These are phyloP conservation scores for Drosophila grimshawi DNA, from an alignment of 1,140 invertebrate species.

Conservation along the genomic window DNA sequence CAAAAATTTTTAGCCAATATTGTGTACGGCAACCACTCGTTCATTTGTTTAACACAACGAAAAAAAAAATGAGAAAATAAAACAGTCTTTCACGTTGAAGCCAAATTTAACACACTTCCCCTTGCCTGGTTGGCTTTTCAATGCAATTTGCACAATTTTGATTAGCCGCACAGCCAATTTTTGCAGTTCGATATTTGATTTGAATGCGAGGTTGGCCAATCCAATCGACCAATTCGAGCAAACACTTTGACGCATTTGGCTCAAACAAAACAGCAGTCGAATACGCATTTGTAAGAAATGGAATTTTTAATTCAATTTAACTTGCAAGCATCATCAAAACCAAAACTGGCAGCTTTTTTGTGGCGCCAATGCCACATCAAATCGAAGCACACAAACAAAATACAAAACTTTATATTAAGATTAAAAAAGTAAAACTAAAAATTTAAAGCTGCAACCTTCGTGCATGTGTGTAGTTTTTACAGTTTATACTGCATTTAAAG, in stretches of 20 bases:
- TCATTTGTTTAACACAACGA: conserved; percentile 56
- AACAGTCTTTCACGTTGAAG: conserved; percentile 8
- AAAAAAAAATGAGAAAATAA: conserved; percentile 36
- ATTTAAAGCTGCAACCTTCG: conserved; percentile 54
- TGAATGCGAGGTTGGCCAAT: conserved; percentile 35
- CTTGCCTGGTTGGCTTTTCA: conserved; percentile 5
- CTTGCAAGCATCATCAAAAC: conserved; percentile 43
- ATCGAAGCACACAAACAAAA: conserved; percentile 13
- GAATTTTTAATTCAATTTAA: conserved; percentile 83
- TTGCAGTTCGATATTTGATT: conserved; percentile 52
- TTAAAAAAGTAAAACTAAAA: conserved; percentile 82
- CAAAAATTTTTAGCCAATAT: conserved; percentile 24
- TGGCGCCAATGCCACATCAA: conserved; percentile 33
- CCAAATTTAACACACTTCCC: neutral
- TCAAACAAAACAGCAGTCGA: conserved; percentile 34
- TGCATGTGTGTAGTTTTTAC: conserved; percentile 14
- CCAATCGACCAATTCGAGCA: conserved; percentile 59
- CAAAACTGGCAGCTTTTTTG: conserved; percentile 13
- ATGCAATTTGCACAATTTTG: conserved; percentile 73
- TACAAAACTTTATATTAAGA: conserved; percentile 1
- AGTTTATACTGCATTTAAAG: conserved; percentile 56
- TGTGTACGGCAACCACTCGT: conserved; percentile 14
- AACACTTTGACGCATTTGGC: conserved; percentile 67
- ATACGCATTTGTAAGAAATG: conserved; percentile 65
- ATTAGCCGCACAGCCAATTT: conserved; percentile 63